A percentile compares a stretch with the other conserved stretches of the same genome.
phyloP scores from a whole-genome alignment of 2,797 vertebrate genomes.

The Ctenopoma multispine region DNA sequence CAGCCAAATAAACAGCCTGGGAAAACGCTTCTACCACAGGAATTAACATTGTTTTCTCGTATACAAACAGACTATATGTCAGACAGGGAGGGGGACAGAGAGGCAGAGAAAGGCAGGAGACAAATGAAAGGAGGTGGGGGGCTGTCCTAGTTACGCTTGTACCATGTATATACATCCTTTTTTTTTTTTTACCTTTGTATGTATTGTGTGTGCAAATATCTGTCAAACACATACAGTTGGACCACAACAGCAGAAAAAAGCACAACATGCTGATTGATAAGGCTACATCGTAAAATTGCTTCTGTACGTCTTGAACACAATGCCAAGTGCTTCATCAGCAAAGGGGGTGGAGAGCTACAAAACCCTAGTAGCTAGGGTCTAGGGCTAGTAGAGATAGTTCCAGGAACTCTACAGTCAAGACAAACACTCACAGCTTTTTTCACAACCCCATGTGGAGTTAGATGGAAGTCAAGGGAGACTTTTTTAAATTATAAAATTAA shows the following conservation, averaged over 20 bases:
- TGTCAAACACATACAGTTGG: slow-evolving; percentile 9
- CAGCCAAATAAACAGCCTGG: slow-evolving; percentile 70
- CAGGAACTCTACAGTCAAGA: slow-evolving; percentile 19
- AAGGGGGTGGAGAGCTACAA: not conserved
- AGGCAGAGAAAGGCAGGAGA: slow-evolving; percentile 13
- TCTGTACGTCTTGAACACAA: slow-evolving; percentile 36
- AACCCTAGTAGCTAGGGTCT: too few relatives aligned
- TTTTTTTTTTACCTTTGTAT: slow-evolving; percentile 33
- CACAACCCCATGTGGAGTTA: not conserved
- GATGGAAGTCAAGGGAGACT: not conserved
- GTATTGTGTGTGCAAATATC: slow-evolving; percentile 50
- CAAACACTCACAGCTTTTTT: too few relatives aligned
- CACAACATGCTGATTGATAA: slow-evolving; percentile 12
- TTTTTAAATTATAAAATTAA: too few relatives aligned
- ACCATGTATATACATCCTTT: slow-evolving; percentile 18
- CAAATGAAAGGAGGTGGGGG: slow-evolving; percentile 15
- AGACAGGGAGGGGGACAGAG: slow-evolving; percentile 1
- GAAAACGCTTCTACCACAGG: slow-evolving; percentile 59
- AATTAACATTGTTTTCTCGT: slow-evolving; percentile 58
- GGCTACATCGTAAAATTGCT: not conserved
- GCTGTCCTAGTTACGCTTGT: slow-evolving; percentile 50
- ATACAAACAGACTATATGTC: slow-evolving; percentile 47
- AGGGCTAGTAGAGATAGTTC: slow-evolving; percentile 34
- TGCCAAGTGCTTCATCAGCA: slow-evolving; percentile 11
- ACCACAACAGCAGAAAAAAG: slow-evolving; percentile 12